Evolutionary conservation across 2,888 invertebrate genomes (phyloP).

Genomic region (Mimas tiliae): DNA sequence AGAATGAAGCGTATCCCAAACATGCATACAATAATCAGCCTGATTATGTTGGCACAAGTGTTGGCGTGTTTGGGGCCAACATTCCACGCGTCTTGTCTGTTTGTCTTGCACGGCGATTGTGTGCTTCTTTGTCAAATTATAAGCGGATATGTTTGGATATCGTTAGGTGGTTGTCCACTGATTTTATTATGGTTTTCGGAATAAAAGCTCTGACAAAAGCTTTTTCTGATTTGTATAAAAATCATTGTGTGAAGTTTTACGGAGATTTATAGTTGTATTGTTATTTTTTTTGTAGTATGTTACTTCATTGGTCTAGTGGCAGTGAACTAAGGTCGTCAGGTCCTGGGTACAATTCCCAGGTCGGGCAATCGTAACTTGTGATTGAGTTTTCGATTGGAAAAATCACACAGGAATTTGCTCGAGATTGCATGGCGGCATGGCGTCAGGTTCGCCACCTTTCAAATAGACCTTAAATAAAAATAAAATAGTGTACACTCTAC

Average conservation of each 20-base stretch:
- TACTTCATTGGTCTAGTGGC: too few relatives aligned
- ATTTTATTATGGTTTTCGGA: background rate
- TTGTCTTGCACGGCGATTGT: constrained; percentile 42
- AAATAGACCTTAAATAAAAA: too few relatives aligned
- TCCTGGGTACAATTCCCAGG: too few relatives aligned
- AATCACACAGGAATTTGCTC: too few relatives aligned
- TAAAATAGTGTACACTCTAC: too few relatives aligned
- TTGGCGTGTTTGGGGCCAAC: constrained; percentile 48
- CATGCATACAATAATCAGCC: constrained; percentile 44
- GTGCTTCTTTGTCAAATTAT: constrained; percentile 47
- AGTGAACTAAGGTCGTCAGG: too few relatives aligned
- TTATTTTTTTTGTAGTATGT: background rate
- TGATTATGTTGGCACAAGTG: constrained; percentile 77
- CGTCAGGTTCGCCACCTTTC: too few relatives aligned
- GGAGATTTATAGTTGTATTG: background rate
- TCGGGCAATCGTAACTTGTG: too few relatives aligned
- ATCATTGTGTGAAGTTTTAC: constrained; percentile 1
- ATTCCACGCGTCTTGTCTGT: constrained; percentile 43
- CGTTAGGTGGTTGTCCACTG: constrained; percentile 46
- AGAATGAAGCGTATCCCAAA: background rate
- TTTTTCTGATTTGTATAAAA: background rate
- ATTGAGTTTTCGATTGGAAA: too few relatives aligned
- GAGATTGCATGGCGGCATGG: too few relatives aligned
- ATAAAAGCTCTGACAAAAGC: constrained; percentile 5
- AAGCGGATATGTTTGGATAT: constrained; percentile 54